Conservation (phyloP, 2,797 vertebrate species). For the Phrynocephalus guinanensis region DNA sequence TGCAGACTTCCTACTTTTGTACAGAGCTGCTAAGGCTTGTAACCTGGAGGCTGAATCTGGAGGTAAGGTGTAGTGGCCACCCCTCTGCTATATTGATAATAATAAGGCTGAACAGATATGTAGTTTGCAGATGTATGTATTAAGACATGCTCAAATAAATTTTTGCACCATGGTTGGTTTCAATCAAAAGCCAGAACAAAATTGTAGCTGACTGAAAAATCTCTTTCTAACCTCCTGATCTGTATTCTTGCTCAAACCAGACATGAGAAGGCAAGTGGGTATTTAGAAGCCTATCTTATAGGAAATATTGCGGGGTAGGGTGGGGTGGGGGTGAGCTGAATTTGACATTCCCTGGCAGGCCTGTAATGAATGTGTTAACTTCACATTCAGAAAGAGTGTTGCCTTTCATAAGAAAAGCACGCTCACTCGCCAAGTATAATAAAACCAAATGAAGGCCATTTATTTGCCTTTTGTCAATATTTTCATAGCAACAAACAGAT, state of each 20-base stretch:
- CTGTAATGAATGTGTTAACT: conserved; percentile 61
- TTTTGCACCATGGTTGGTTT: neutral
- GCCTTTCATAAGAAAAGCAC: conserved; percentile 53
- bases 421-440: conserved; percentile 54
- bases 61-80: neutral
- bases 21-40: neutral
- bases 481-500: conserved; percentile 55
- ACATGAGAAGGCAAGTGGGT: neutral
- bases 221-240: neutral
- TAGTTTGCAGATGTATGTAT: neutral
- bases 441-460: conserved; percentile 58
- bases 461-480: conserved; percentile 63
- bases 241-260: neutral
- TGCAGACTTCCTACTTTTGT: neutral
- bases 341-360: conserved; percentile 2
- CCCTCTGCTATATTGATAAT: neutral
- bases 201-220: neutral
- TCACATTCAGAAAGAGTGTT: conserved; percentile 52
- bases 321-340: neutral
- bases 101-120: neutral
- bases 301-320: neutral
- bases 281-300: neutral
- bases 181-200: neutral
- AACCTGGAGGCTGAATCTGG: neutral
- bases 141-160: neutral